phyloP scores from a whole-genome alignment of 2,888 invertebrate species.

The Panorpa germanica region DNA sequence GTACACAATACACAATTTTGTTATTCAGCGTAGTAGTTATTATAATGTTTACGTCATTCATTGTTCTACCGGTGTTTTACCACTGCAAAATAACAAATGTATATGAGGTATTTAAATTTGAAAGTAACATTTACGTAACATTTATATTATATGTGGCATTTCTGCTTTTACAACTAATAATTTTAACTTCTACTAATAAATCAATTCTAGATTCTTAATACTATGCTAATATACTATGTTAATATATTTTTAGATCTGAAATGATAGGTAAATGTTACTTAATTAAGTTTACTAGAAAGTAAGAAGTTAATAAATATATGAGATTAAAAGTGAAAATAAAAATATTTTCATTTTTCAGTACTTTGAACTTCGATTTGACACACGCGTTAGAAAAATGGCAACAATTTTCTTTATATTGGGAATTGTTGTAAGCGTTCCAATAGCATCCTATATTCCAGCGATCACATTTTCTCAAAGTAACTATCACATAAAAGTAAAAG shows the following conservation, averaged over 20 bases:
- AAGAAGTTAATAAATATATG: too few species aligned
- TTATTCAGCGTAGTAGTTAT: constrained; percentile 22
- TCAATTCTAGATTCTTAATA: too few species aligned
- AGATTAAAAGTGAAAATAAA: too few species aligned
- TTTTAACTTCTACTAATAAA: too few species aligned
- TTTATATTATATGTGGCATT: too few species aligned
- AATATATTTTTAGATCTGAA: too few species aligned
- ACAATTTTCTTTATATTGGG: constrained; percentile 19
- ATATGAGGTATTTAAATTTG: constrained; percentile 22
- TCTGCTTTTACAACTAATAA: too few species aligned
- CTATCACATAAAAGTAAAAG: not conserved
- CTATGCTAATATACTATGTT: too few species aligned
- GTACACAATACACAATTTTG: constrained; percentile 24
- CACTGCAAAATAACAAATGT: constrained; percentile 28
- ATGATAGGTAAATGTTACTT: too few species aligned
- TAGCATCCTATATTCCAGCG: constrained; percentile 20
- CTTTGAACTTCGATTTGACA: constrained; percentile 20
- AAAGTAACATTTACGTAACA: too few species aligned
- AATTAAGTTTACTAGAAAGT: too few species aligned
- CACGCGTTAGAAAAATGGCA: constrained; percentile 18
- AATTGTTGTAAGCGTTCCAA: constrained; percentile 18
- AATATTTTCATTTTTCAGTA: constrained; percentile 20
- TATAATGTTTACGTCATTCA: constrained; percentile 18
- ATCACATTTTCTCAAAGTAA: constrained; percentile 22
- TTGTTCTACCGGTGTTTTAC: constrained; percentile 29